These are phyloP conservation scores for Blomia tropicalis DNA, from an alignment of 2,888 invertebrate species.

Conservation along the genomic window DNA sequence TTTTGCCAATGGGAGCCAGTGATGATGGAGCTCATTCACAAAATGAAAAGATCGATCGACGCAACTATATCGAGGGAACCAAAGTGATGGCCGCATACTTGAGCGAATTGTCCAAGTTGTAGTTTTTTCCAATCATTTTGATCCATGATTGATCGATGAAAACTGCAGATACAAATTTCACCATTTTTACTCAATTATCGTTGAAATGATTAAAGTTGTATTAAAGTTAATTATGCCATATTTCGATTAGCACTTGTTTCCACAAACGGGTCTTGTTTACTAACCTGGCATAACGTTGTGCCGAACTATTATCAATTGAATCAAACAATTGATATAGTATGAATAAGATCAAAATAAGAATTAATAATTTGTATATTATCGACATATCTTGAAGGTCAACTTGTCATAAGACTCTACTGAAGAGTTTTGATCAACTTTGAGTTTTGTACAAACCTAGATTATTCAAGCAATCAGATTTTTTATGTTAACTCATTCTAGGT, in stretches of 20 bases:
- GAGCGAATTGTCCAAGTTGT: slow-evolving; percentile 47
- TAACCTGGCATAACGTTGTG: neutral
- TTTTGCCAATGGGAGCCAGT: slow-evolving; percentile 81
- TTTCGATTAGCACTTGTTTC: slow-evolving; percentile 7
- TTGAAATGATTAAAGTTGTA: neutral
- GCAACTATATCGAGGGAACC: slow-evolving; percentile 84
- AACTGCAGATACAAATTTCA: neutral
- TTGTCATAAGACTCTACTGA: no score
- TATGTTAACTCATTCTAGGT: no score
- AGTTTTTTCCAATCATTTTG: neutral
- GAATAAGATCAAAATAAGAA: neutral
- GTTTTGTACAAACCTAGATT: no score
- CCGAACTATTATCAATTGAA: neutral
- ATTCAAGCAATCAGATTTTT: no score
- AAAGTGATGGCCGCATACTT: slow-evolving; percentile 79
- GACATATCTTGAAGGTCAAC: no score
- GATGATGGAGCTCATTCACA: slow-evolving; percentile 98
- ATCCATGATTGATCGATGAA: neutral
- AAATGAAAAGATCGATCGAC: slow-evolving; percentile 85
- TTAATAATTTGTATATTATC: neutral
- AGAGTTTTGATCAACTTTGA: no score
- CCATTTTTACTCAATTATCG: no score
- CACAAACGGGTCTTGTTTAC: slow-evolving; percentile 7
- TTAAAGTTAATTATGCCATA: neutral
- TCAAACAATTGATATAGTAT: neutral